Percentiles rank a stretch among this genome's conserved stretches.
phyloP scores from a whole-genome alignment of 2,797 vertebrate species.

The Coracias cyanogaster region DNA sequence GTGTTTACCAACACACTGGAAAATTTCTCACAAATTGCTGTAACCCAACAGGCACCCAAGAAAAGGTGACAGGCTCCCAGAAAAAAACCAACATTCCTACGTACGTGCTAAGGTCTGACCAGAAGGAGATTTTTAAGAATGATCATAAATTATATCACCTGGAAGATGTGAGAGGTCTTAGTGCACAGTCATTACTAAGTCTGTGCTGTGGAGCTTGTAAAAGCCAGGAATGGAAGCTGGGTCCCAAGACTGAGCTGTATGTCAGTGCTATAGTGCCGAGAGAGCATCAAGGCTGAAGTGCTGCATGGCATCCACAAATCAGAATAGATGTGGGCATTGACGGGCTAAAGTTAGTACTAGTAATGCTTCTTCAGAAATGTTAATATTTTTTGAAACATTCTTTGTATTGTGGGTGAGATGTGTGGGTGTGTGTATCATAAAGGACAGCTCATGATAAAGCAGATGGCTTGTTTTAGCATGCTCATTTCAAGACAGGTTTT shows the following conservation, averaged over 20 bases:
- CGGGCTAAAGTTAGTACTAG: background rate
- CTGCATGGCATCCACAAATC: background rate
- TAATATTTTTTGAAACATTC: background rate
- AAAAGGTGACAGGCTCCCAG: background rate
- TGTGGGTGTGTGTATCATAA: background rate
- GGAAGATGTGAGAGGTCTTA: background rate
- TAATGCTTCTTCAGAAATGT: background rate
- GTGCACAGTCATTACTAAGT: background rate
- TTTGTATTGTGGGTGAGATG: background rate
- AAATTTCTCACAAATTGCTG: background rate
- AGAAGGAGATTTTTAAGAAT: background rate
- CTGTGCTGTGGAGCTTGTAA: background rate
- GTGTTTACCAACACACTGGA: background rate
- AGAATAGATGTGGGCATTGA: background rate
- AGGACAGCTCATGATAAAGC: background rate
- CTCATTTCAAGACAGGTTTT: background rate
- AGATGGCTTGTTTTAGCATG: background rate
- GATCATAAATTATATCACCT: background rate
- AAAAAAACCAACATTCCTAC: background rate
- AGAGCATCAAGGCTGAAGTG: rapidly evolving
- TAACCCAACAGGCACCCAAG: background rate
- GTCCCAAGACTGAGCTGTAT: background rate
- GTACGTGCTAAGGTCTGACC: background rate
- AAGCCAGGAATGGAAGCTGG: background rate
- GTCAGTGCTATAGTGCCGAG: background rate